These are phyloP conservation scores for Macrotus californicus DNA, from an alignment of 2,113 vertebrate genomes.

Conservation along the genomic window DNA sequence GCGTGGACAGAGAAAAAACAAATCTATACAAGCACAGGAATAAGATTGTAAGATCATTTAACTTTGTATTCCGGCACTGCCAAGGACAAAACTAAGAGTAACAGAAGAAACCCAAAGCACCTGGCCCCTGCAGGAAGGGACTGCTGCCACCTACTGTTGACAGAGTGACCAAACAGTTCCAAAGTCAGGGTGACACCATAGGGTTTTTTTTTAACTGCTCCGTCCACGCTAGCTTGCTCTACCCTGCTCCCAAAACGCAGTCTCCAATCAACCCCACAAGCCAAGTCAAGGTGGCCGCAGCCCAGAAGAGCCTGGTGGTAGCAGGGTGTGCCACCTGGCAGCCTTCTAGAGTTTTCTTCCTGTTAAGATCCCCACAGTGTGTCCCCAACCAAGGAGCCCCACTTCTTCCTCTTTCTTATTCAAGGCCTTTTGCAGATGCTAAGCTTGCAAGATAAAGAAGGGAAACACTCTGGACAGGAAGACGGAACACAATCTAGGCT, in stretches of 20 bases:
- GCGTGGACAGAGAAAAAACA: neutral
- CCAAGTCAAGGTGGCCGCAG: neutral
- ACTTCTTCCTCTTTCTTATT: neutral
- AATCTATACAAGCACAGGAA: neutral
- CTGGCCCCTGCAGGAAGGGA: neutral
- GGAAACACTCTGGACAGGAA: neutral
- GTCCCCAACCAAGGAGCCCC: neutral
- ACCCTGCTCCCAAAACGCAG: neutral
- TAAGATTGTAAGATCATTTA: neutral
- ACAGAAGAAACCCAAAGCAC: neutral
- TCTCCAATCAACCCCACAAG: neutral
- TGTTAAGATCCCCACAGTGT: neutral
- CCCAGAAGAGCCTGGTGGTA: neutral
- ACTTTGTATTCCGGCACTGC: neutral
- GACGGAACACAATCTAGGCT: neutral
- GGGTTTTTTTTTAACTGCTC: neutral
- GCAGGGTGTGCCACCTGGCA: neutral
- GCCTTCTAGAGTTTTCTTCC: neutral
- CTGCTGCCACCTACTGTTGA: neutral
- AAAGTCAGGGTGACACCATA: neutral
- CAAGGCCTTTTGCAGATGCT: neutral
- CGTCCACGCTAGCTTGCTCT: neutral
- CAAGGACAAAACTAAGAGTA: neutral
- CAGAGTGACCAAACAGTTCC: neutral
- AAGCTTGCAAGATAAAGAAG: neutral